A percentile compares a stretch with the other conserved stretches of the same genome.
Conservation (phyloP, 2,113 vertebrate species). For the Synchiropus splendidus region DNA sequence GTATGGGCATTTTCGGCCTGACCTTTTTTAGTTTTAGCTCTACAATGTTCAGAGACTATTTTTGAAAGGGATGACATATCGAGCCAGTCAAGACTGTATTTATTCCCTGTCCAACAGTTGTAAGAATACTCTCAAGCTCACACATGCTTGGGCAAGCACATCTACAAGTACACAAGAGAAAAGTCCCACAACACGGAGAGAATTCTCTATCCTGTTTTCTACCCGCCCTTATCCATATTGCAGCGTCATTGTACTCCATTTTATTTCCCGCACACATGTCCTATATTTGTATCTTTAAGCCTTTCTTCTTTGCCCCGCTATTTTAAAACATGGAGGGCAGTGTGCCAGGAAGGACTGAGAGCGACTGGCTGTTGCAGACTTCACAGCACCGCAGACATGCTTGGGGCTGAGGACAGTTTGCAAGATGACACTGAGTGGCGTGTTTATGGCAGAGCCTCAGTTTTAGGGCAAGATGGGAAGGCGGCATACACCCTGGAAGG, state of each 20-base stretch:
- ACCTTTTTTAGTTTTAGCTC: neutral
- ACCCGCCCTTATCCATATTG: constrained; percentile 20
- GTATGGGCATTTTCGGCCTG: too few relatives aligned
- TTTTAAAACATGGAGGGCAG: constrained; percentile 47
- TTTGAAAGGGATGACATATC: constrained; percentile 29
- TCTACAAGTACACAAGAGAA: constrained; percentile 14
- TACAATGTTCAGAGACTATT: constrained; percentile 3
- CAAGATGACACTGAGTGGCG: constrained; percentile 46
- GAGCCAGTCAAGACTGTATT: constrained; percentile 29
- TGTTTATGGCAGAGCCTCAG: constrained; percentile 51
- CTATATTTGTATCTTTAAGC: constrained; percentile 37
- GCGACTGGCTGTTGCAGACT: constrained; percentile 30
- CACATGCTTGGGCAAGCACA: constrained; percentile 21
- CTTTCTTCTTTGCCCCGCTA: constrained; percentile 41
- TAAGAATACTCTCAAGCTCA: constrained; percentile 4
- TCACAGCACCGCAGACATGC: constrained; percentile 16
- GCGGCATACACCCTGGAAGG: constrained; percentile 23
- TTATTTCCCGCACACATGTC: constrained; percentile 5
- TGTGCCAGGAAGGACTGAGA: constrained; percentile 30
- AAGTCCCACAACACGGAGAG: constrained; percentile 36
- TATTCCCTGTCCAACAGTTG: constrained; percentile 15
- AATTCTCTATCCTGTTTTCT: constrained; percentile 8
- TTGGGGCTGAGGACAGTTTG: constrained; percentile 31
- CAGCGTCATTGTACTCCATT: constrained; percentile 30
- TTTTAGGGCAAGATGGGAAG: constrained; percentile 15